Percentiles rank a stretch among this genome's conserved stretches.
These are phyloP conservation scores for Fistularia tabacaria DNA, from an alignment of 2,797 vertebrate genomes.

Conservation along the genomic window DNA sequence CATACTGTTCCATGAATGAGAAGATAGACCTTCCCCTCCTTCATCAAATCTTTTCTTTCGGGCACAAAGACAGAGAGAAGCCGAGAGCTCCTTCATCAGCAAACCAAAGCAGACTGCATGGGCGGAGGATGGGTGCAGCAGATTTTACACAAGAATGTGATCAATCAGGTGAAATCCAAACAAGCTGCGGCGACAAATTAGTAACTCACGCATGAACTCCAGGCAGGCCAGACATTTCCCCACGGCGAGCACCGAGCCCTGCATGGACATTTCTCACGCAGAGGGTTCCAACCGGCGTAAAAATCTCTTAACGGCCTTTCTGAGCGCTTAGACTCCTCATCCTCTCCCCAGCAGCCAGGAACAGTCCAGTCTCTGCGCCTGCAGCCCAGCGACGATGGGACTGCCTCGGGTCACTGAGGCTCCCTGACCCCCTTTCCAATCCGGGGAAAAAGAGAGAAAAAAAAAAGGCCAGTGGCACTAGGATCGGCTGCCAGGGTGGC, in stretches of 20 bases:
- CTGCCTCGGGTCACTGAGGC: constrained; percentile 41
- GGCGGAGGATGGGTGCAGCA: no score
- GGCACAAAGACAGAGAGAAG: no score
- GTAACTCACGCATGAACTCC: constrained; percentile 60
- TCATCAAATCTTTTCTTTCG: no score
- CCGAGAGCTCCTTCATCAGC: no score
- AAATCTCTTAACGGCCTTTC: constrained; percentile 5
- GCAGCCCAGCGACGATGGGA: constrained; percentile 15
- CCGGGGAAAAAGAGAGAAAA: not conserved
- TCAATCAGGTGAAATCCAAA: not conserved
- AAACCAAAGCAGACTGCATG: no score
- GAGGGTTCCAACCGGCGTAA: not conserved
- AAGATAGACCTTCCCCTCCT: no score
- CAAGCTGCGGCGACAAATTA: not conserved
- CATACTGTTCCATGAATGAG: no score
- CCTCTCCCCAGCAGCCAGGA: constrained; percentile 24
- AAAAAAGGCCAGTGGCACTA: constrained; percentile 38
- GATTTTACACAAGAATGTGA: no score
- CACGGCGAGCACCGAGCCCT: constrained; percentile 50
- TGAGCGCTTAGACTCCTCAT: constrained; percentile 25
- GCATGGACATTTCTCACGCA: constrained; percentile 49
- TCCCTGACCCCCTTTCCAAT: constrained; percentile 40
- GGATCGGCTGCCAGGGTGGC: constrained; percentile 53
- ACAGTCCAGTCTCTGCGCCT: no score
- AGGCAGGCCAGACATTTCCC: constrained; percentile 59